Evolutionary conservation across 2,888 invertebrate genomes (phyloP).

Genomic region (Pelosia muscerda): DNA sequence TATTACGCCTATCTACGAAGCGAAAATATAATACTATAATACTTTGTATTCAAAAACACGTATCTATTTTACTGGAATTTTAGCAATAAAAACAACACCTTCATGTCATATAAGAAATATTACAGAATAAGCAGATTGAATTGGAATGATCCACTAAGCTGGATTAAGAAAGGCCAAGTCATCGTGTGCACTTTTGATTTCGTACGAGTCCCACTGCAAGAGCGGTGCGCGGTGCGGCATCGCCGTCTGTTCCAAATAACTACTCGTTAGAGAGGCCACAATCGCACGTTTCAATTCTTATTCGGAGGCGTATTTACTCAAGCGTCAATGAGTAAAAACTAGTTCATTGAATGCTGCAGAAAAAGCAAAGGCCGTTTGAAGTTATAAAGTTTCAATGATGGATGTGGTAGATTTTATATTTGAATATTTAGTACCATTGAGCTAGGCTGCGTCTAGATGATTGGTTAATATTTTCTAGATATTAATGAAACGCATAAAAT

Average conservation of each 20-base stretch:
- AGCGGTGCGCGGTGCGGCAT: constrained; percentile 18
- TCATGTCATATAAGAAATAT: neutral
- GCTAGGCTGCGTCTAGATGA: neutral
- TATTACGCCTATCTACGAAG: too few relatives aligned
- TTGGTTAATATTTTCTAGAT: neutral
- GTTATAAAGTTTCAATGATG: constrained; percentile 14
- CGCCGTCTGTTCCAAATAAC: constrained; percentile 59
- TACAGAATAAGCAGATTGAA: constrained; percentile 1
- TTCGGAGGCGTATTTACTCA: constrained; percentile 68
- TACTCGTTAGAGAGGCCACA: constrained; percentile 62
- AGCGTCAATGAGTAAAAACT: constrained; percentile 65
- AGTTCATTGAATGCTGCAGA: constrained; percentile 66
- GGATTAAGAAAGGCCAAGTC: constrained; percentile 52
- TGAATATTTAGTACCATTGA: neutral
- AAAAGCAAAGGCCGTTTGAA: constrained; percentile 45
- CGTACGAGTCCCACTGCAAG: constrained; percentile 61
- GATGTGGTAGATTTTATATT: constrained; percentile 24
- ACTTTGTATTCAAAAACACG: too few relatives aligned
- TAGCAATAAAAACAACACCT: neutral
- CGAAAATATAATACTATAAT: too few relatives aligned
- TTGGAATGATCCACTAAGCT: constrained; percentile 30
- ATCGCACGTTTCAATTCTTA: constrained; percentile 59
- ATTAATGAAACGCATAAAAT: neutral
- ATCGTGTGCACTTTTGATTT: constrained; percentile 73
- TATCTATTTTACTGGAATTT: too few relatives aligned